These are phyloP conservation scores for Sinonovacula constricta DNA, from an alignment of 1,140 invertebrate genomes.

Conservation along the genomic window DNA sequence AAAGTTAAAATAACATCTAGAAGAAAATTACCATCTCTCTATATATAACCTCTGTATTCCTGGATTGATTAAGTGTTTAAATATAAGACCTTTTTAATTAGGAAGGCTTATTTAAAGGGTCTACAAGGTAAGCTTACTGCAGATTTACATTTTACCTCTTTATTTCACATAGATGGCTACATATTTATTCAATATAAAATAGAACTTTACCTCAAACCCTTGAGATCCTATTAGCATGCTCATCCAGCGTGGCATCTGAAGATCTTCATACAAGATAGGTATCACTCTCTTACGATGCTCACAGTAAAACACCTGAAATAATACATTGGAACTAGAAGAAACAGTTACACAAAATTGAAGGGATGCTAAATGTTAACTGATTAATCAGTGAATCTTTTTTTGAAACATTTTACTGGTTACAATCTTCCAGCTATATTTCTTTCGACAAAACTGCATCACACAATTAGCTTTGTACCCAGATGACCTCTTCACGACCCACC, in stretches of 20 bases:
- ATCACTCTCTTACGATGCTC: constrained; percentile 77
- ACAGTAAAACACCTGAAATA: constrained; percentile 77
- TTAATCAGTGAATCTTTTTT: too few relatives aligned
- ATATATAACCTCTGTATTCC: background rate
- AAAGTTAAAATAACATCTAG: too few relatives aligned
- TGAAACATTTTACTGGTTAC: too few relatives aligned
- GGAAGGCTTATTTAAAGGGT: background rate
- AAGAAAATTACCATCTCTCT: background rate
- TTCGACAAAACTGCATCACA: too few relatives aligned
- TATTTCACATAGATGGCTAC: background rate
- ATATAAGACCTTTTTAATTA: background rate
- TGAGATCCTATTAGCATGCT: constrained; percentile 70
- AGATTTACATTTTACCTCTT: background rate
- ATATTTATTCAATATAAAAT: background rate
- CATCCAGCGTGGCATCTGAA: constrained; percentile 73
- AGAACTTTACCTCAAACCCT: constrained; percentile 57
- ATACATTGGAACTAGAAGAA: too few relatives aligned
- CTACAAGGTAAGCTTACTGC: background rate
- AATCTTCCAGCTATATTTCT: too few relatives aligned
- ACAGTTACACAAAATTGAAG: too few relatives aligned
- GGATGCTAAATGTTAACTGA: too few relatives aligned
- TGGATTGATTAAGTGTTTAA: background rate
- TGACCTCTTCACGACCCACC: too few relatives aligned
- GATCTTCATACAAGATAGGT: constrained; percentile 72
- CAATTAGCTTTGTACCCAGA: too few relatives aligned